These are phyloP conservation scores for Cairina moschata DNA, from an alignment of 2,113 vertebrate species.

Conservation along the genomic window DNA sequence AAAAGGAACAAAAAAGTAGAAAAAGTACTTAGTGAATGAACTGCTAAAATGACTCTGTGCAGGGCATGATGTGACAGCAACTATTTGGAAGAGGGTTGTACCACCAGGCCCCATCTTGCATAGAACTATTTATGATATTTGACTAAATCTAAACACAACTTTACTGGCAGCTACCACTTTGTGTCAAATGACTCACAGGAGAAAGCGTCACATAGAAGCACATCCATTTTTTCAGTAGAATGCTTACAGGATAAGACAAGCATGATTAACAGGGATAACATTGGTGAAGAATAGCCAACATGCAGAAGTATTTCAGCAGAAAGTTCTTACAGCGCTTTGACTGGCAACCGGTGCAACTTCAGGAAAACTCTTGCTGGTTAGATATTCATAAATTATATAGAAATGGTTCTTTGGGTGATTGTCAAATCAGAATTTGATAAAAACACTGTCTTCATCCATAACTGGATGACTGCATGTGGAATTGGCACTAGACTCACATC, in stretches of 20 bases:
- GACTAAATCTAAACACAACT: background rate
- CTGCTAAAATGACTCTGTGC: background rate
- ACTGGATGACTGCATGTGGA: background rate
- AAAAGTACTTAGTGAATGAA: background rate
- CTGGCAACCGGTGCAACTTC: background rate
- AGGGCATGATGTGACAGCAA: background rate
- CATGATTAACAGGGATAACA: background rate
- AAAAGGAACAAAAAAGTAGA: background rate
- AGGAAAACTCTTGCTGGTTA: background rate
- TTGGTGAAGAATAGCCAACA: background rate
- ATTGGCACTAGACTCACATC: background rate
- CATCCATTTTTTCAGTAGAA: background rate
- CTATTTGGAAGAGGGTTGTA: background rate
- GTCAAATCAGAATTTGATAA: background rate
- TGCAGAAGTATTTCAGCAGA: background rate
- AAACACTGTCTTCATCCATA: background rate
- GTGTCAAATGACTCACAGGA: background rate
- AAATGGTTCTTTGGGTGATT: background rate
- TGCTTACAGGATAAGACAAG: constrained; percentile 5
- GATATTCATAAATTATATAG: background rate
- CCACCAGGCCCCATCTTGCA: background rate
- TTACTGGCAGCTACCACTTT: background rate
- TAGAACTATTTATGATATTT: background rate
- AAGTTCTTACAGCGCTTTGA: background rate
- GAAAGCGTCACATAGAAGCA: background rate